Conservation (phyloP, 2,888 invertebrate genomes). For the Orthonychiurus folsomi region DNA sequence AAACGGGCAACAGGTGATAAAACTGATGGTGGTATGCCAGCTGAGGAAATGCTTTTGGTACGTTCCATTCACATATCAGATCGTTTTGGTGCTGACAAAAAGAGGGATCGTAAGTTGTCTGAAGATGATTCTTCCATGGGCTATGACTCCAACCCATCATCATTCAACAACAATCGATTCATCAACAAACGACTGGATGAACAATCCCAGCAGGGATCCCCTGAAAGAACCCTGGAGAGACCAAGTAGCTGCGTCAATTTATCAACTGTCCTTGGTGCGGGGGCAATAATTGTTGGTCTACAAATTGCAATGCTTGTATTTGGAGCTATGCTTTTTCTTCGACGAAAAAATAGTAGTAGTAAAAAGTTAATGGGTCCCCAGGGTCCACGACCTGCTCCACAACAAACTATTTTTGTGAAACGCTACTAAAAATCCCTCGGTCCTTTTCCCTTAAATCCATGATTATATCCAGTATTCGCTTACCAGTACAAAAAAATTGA, state of each 20-base stretch:
- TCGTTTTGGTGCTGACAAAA: slow-evolving; percentile 76
- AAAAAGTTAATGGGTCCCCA: slow-evolving; percentile 51
- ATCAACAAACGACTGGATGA: slow-evolving; percentile 2
- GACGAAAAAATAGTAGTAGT: slow-evolving; percentile 55
- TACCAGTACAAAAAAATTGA: neutral
- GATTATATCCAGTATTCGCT: neutral
- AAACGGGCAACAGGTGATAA: slow-evolving; percentile 19
- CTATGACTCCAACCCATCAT: neutral
- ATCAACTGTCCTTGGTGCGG: slow-evolving; percentile 72
- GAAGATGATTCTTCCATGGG: slow-evolving; percentile 22
- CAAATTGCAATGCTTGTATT: slow-evolving; percentile 67
- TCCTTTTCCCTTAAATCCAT: neutral
- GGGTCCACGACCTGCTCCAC: slow-evolving; percentile 80
- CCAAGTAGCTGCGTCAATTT: slow-evolving; percentile 59
- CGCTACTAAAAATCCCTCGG: slow-evolving; percentile 24
- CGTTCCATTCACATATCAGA: slow-evolving; percentile 88
- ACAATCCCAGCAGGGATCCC: slow-evolving; percentile 18
- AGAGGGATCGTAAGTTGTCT: slow-evolving; percentile 31
- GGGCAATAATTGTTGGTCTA: slow-evolving; percentile 72
- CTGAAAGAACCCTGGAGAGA: slow-evolving; percentile 44
- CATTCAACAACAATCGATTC: slow-evolving; percentile 15
- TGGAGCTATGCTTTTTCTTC: slow-evolving; percentile 79
- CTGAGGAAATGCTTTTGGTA: slow-evolving; percentile 73
- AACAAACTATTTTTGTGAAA: slow-evolving; percentile 40
- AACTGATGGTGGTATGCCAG: slow-evolving; percentile 25